Base-by-base conservation (phyloP, 2,888 invertebrate genomes). In the Oithona nana region DNA sequence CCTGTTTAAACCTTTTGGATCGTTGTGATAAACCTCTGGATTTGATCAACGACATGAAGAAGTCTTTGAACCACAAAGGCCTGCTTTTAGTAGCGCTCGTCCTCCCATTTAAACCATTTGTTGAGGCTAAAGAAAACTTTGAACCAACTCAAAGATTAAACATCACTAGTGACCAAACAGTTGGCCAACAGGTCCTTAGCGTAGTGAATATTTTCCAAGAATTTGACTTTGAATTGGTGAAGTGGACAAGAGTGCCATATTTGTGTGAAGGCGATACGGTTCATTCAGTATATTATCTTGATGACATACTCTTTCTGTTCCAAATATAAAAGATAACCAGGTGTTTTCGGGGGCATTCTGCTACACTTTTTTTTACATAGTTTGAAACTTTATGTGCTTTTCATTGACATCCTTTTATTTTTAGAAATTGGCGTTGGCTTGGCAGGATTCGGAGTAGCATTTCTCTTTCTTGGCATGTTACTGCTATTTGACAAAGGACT, bases 391-490 rank as follows among this genome's bases (percentile, higher is more conserved):
- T n/a, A n/a, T n/a, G n/a, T n/a, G n/a, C n/a, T n/a, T n/a, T n/a
- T n/a, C 48, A 49, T 59, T 52, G 13, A 50, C 20, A 28, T 49
- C 28, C 66, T 64, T 67, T 68, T 68, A 65, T 57, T 81, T 81
- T 65, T 77, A 90, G 89, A 97, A 78, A 97, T 98, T 70, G 98
- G 97, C 24, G 90, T 97, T 50, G 97, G 95, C 22, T 78, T 98
- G 59, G 88, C 94, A 3, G 92, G 90, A 3, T 95, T 98, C 75
- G 97, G 97, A 8, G 83, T 94, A 68, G 83, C 86, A 64, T 97
- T 98, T 74, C 80, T 98, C 6, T 89, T 97, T 70, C 79, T 98
- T 6, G 97, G 97, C 64, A 83, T 95, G 49, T 70, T 98, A 56
- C 76, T 98, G 64, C 76, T 98, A 62, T 95, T 98, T 73, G 98